Base-by-base conservation (phyloP, 1,140 invertebrate species). In the Goniozus legneri region DNA sequence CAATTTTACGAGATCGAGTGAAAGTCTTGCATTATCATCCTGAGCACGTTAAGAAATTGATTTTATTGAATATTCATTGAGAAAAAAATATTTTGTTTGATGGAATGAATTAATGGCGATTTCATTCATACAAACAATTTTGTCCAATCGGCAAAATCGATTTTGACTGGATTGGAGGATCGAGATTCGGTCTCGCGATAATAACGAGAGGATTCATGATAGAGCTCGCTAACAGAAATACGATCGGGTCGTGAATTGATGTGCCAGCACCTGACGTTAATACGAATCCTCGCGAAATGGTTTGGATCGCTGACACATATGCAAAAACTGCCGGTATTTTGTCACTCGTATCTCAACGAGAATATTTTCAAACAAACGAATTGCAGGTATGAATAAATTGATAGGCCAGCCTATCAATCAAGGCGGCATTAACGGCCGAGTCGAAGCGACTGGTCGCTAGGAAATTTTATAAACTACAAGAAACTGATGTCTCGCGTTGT, bases 361-460 rank as follows among this genome's bases (percentile, higher is more conserved):
- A 81, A 43, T 89, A 95, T 65, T 82, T 93, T 44, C 91, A 95
- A 72, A 83, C 88, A 1, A 79, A 84, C 50, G 92, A 88, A 3
- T 91, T 89, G 71, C 84, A n/a, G n/a, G n/a, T n/a, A n/a, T n/a
- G n/a, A n/a, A n/a, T n/a, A n/a, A n/a, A n/a, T n/a, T 92, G 8
- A 94, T 91, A 3, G 91, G 92, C 6, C 94, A 94, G 65, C 90
- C 91, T 0, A 89, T 95, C 32, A 77, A 80, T 42, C 71, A 79
- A 18, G 82, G 82, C 12, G 82, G 82, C 18, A 92, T 95, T 53
- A 88, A 91, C 67, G 92, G 92, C 1, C 78, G 91, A 32, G 81
- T 85, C 16, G 86, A 88, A n/a, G 91, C 92, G 6, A 95, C 91
- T n/a, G 92, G 91, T 12, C 77, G 89, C 51, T n/a, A n/a, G n/a